Conservation (phyloP, 2,888 invertebrate species). For the Tromatobia lineatoria region DNA sequence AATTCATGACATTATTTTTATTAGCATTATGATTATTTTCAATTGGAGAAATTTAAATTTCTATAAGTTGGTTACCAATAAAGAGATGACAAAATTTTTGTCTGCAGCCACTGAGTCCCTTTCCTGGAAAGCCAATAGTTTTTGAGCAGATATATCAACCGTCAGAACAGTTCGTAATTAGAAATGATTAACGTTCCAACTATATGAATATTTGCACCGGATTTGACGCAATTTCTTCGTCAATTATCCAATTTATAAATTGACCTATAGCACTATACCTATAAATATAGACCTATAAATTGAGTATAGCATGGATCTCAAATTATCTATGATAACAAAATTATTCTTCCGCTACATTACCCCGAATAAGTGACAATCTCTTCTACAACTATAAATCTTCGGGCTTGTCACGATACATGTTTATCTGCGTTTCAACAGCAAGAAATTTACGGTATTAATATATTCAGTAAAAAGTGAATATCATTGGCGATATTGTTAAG, state of each 20-base stretch:
- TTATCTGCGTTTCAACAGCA: background rate
- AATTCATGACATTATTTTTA: no score
- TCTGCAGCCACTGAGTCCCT: no score
- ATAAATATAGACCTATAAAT: no score
- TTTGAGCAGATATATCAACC: background rate
- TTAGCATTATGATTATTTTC: no score
- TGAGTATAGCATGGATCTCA: background rate
- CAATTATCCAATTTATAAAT: background rate
- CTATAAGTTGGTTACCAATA: no score
- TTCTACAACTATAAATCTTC: background rate
- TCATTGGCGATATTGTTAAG: background rate
- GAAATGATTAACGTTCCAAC: background rate
- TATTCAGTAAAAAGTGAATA: constrained; percentile 37
- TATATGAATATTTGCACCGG: background rate
- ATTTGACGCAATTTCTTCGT: background rate
- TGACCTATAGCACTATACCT: no score
- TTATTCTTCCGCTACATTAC: background rate
- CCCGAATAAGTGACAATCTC: background rate
- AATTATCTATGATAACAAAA: background rate
- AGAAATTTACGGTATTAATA: constrained; percentile 16
- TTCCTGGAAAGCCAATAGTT: background rate
- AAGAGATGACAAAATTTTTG: no score
- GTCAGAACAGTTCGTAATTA: background rate
- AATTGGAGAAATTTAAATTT: no score
- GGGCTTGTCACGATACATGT: background rate